Conservation (phyloP, 1,140 invertebrate species). For the Ectropis grisescens region DNA sequence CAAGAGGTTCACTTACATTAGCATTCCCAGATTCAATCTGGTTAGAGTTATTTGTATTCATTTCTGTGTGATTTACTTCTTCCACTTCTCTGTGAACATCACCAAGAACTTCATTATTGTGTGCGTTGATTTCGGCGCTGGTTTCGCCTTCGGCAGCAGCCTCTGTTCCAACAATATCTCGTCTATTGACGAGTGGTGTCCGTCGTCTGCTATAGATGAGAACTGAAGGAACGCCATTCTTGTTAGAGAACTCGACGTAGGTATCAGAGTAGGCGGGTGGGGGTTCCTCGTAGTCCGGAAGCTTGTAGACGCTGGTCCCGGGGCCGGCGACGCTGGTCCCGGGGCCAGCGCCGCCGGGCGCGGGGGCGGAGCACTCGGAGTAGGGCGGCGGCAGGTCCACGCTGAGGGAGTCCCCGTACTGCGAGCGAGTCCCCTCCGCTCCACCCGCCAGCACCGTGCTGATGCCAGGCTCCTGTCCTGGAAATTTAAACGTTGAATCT, state of each 20-base stretch:
- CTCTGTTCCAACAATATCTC: too few species aligned
- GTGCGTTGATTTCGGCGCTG: too few species aligned
- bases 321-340: not conserved
- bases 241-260: slow-evolving; percentile 27
- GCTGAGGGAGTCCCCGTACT: too few species aligned
- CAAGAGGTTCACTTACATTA: too few species aligned
- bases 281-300: slow-evolving; percentile 23
- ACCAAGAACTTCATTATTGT: too few species aligned
- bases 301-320: not conserved
- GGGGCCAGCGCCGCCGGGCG: slow-evolving; percentile 15
- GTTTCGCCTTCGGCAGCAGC: too few species aligned
- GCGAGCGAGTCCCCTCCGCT: too few species aligned
- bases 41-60: too few species aligned
- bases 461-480: not conserved
- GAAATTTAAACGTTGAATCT: not conserved
- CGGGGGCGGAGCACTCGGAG: slow-evolving; percentile 36
- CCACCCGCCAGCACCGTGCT: not conserved
- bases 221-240: slow-evolving; percentile 23
- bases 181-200: too few species aligned
- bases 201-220: slow-evolving; percentile 15
- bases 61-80: too few species aligned
- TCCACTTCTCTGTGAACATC: too few species aligned
- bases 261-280: slow-evolving; percentile 47
- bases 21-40: too few species aligned
- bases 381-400: slow-evolving; percentile 44